A percentile compares a stretch with the other conserved stretches of the same genome.
Evolutionary conservation across 1,140 invertebrate species (phyloP).

Genomic region (Tetramorium simillimum): DNA sequence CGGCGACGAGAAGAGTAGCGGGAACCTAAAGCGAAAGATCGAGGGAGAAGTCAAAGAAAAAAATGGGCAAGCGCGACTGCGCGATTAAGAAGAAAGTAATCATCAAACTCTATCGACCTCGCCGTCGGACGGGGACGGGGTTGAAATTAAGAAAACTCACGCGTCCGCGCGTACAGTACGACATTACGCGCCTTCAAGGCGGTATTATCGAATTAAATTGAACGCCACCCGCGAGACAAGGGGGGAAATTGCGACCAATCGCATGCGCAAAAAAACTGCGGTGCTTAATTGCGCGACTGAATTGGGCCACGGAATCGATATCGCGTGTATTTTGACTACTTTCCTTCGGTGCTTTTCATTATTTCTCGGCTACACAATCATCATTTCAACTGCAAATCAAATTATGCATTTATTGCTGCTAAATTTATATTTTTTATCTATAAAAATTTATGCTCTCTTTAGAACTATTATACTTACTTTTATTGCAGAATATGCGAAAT

Average conservation of each 20-base stretch:
- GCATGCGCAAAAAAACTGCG: slow-evolving; percentile 56
- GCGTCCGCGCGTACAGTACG: slow-evolving; percentile 50
- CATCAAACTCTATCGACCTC: slow-evolving; percentile 39
- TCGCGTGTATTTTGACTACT: slow-evolving; percentile 26
- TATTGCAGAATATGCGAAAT: background rate
- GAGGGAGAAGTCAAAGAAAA: background rate
- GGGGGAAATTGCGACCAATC: slow-evolving; percentile 57
- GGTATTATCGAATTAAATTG: slow-evolving; percentile 71
- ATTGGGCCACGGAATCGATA: slow-evolving; percentile 45
- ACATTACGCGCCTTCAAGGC: slow-evolving; percentile 62
- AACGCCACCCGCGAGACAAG: slow-evolving; percentile 11
- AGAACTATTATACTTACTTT: background rate
- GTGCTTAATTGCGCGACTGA: slow-evolving; percentile 61
- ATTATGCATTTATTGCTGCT: background rate
- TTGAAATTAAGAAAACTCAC: slow-evolving; percentile 71
- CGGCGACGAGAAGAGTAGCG: background rate
- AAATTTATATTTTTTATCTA: background rate
- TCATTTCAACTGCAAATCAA: background rate
- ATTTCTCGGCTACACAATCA: background rate
- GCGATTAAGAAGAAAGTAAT: slow-evolving; percentile 68
- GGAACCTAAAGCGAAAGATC: background rate
- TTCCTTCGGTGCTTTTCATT: background rate
- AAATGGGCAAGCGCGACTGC: background rate
- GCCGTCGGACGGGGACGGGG: background rate
- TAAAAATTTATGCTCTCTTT: background rate